Base-by-base conservation (phyloP, 2,888 invertebrate genomes). In the Reticulitermes lucifugus region DNA sequence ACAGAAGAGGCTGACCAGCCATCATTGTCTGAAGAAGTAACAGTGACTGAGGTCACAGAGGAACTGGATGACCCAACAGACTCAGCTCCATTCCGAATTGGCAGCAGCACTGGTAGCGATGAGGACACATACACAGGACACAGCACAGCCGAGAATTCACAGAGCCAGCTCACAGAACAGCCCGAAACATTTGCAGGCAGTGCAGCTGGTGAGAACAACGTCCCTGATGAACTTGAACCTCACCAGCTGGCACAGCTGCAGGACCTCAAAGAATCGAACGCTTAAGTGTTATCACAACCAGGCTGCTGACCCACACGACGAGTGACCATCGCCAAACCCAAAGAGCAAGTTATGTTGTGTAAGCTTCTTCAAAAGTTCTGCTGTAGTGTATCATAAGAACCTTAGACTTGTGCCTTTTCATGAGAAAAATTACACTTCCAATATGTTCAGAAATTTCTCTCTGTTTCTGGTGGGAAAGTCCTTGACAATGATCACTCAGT, bases 201-300 rank as follows among this genome's bases (percentile, higher is more conserved):
- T 35, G 60, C 55, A 41, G 60, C 29, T n/a, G 41, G 35, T 43
- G 83, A 65, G 7, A 81, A 79, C 10, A 85, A 85, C 60, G 89
- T 97, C 90, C 97, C 97, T 70, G 97, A 97, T 91, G 97, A 97
- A 91, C 93, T 97, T 87, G 97, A 97, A 89, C 96, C 97, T 51
- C 96, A 97, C 89, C 97, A 97, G 90, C 93, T 97, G 89, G 97
- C 97, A 86, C 94, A 96, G 90, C 93, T 97, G 89, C 96, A 97
- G 90, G 96, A 96, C 90, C 93, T 97, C 86, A 97, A 97, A 91
- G 97, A 97, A 91, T 97, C 97, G 87, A 97, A 97, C 91, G 97
- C 97, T 92, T 97, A 96, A 92, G 35, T 10, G 55, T 14, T 79
- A 25, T 51, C 43, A 46, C 29, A 46, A 9, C n/a, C 41, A 77